Evolutionary conservation across 2,797 vertebrate species (phyloP), one percentile per base, ranked within the genome.

Genomic region (Clarias laeviceps): DNA sequence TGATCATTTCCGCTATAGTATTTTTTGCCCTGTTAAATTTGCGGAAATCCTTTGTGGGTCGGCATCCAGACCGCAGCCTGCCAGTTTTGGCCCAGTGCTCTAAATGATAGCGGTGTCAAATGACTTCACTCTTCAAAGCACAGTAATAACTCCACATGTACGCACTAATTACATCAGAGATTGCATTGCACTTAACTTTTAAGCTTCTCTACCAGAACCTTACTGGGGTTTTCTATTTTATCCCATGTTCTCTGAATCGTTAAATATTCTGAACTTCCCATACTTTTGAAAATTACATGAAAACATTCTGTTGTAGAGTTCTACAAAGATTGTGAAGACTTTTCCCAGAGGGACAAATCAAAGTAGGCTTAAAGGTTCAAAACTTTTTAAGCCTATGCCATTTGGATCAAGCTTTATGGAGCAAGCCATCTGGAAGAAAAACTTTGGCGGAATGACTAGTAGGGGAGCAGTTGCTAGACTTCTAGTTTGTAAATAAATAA

Each of bases 301-400:
- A 74, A 56, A 29, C 45, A 40, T 22, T 20, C 18, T 32, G 73
- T 59, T 77, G 29, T 57, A 5, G 12, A 0, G 18, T 22, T 57
- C 27, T 22, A 14, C 32, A 57, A 4, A 77, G 29, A 34, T 22
- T 24, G 22, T 24, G 14, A 61, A 37, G 11, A 5, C 18, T 24
- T 77, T 59, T 77, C 74, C 74, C 56, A 77, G 11, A 24, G 11
- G 18, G 29, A 24, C 27, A 77, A 59, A 77, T 59, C 54, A 77
- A 77, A 56, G 54, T 6, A 77, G 76, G 20, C 20, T 78, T 78
- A 37, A 61, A 78, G 29, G 2, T 78, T 59, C 4, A 54, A 76
- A 57, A 56, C 27, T 56, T 77, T 56, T 50, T 3, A 24, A 78
- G 12, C 20, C 32, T 61, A 1, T 78, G 76, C 76, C n/a, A 32